Evolutionary conservation across 2,888 invertebrate species (phyloP), one percentile per base, ranked within the genome.

Genomic region (Torymus auratus): DNA sequence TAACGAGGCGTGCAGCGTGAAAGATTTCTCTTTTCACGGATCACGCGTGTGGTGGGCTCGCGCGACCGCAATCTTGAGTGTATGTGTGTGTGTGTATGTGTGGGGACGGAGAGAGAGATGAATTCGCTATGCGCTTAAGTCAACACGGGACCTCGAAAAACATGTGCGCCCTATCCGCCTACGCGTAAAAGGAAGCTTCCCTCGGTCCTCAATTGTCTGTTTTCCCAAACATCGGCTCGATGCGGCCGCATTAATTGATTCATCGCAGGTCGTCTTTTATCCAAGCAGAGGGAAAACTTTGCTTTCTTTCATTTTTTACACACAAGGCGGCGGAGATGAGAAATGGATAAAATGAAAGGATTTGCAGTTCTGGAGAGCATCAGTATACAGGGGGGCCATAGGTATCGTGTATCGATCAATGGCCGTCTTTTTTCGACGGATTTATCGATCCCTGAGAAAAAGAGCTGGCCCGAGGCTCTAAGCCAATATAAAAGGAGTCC

Each of bases 91-190:
- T 28, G 28, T 28, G 28, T 28, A 4, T 28, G 28, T 28, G 28
- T 28, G 28, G 2, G 28, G 28, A 28, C 7, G 28, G 28, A 28
- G 7, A 3, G 86, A 87, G 87, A 89, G 87, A 86, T 83, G 85
- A 85, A 90, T 91, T 89, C 86, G 89, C 87, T 88, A 90, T 88
- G 89, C 88, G 86, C 88, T 91, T 91, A 87, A 91, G 89, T 91
- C 91, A 91, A 91, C 89, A 91, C 76, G 73, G 64, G 11, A 53
- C 75, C 70, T 56, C 67, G 17, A 2, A 56, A 55, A 84, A 83
- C 84, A 84, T 83, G 84, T 84, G 83, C 83, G 81, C 82, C 82
- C 81, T 56, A 53, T 28, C 3, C 53, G 80, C 53, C 71, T 71
- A 71, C 28, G 28, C 28, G 83, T 80, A 62, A 74, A 76, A 23